A percentile compares a stretch with the other conserved stretches of the same genome.
phyloP scores from a whole-genome alignment of 2,888 invertebrate species.

The Lottia scabra region DNA sequence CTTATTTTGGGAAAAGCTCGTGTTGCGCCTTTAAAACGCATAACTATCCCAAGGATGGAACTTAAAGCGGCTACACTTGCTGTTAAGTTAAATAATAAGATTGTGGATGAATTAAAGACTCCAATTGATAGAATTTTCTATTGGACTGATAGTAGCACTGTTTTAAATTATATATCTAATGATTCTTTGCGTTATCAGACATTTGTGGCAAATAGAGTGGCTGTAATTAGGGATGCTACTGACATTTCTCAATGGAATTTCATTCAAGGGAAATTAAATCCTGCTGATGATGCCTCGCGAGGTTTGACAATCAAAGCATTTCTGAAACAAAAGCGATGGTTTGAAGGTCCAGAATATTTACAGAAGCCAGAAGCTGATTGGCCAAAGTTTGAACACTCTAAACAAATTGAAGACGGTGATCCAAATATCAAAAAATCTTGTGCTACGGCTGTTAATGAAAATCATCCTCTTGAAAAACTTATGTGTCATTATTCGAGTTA shows the following conservation, averaged over 20 bases:
- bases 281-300: neutral
- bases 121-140: neutral
- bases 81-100: neutral
- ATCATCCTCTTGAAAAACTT: neutral
- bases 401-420: neutral
- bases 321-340: neutral
- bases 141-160: neutral
- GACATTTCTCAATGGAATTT: slow-evolving; percentile 2
- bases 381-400: neutral
- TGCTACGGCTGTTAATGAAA: neutral
- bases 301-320: neutral
- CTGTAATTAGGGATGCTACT: slow-evolving; percentile 5
- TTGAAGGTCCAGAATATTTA: slow-evolving; percentile 5
- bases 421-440: slow-evolving; percentile 3
- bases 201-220: slow-evolving; percentile 14
- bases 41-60: slow-evolving; percentile 12
- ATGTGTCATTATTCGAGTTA: neutral
- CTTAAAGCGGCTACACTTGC: slow-evolving; percentile 7
- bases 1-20: slow-evolving; percentile 2
- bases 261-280: neutral
- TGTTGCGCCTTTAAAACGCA: slow-evolving; percentile 9
- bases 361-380: neutral
- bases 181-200: slow-evolving; percentile 10
- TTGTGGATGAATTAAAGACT: neutral
- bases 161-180: slow-evolving; percentile 10